These are phyloP conservation scores for Rhopalosiphum padi DNA, from an alignment of 1,140 invertebrate genomes.

Conservation along the genomic window DNA sequence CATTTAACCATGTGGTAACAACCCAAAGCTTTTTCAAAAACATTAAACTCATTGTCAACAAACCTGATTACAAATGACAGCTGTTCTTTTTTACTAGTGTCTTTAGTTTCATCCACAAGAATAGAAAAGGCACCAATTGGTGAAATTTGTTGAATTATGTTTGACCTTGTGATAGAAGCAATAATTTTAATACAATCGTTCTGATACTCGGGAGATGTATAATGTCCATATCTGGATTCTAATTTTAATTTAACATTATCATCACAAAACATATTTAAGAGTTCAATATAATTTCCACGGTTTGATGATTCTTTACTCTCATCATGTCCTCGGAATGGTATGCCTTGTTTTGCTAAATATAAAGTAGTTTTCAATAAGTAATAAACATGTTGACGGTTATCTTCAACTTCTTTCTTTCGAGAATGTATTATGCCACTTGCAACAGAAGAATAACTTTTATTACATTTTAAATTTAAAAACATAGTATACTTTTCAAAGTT, in stretches of 20 bases:
- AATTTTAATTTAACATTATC: neutral
- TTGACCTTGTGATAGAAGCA: neutral
- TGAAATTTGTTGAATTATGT: constrained; percentile 4
- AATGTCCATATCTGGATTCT: neutral
- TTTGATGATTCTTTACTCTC: neutral
- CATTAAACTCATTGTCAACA: neutral
- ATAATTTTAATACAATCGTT: constrained; percentile 19
- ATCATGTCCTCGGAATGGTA: constrained; percentile 1
- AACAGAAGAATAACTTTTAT: neutral
- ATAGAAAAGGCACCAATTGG: neutral
- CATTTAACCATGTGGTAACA: neutral
- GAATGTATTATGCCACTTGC: neutral
- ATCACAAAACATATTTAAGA: constrained; percentile 13
- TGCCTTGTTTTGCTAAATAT: constrained; percentile 20
- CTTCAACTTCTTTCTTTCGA: neutral
- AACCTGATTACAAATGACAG: constrained; percentile 4
- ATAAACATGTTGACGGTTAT: constrained; percentile 4
- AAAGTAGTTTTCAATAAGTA: constrained; percentile 6
- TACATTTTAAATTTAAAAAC: constrained; percentile 4
- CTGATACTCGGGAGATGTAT: constrained; percentile 11
- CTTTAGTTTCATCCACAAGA: constrained; percentile 40
- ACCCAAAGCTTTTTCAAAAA: constrained; percentile 10
- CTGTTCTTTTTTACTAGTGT: neutral
- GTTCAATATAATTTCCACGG: constrained; percentile 39
- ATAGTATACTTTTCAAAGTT: neutral